phyloP scores from a whole-genome alignment of 1,140 invertebrate genomes.

The Sesamia nonagrioides region DNA sequence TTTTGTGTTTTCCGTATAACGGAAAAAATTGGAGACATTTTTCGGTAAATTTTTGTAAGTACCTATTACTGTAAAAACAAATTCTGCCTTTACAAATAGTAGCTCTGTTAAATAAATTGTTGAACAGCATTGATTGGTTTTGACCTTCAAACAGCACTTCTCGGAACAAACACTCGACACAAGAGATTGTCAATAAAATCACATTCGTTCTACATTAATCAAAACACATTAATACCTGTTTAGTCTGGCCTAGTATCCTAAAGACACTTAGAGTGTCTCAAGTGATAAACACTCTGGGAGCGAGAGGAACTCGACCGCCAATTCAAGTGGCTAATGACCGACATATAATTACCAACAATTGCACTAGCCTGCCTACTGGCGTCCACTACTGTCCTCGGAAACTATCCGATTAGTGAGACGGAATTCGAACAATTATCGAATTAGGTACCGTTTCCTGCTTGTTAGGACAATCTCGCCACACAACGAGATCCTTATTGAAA shows the following conservation, averaged over 20 bases:
- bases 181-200: conserved; percentile 16
- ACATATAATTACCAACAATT: conserved; percentile 64
- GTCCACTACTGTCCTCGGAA: conserved; percentile 46
- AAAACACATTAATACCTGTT: conserved; percentile 33
- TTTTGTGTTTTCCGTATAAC: conserved; percentile 8
- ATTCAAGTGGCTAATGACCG: conserved; percentile 65
- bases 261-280: conserved; percentile 22
- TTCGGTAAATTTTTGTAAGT: not conserved
- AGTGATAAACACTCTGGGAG: conserved; percentile 41
- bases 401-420: conserved; percentile 52
- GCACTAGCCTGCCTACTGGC: conserved; percentile 49
- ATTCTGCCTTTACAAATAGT: not conserved
- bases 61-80: conserved; percentile 10
- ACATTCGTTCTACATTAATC: conserved; percentile 2
- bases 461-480: conserved; percentile 15
- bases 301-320: conserved; percentile 50
- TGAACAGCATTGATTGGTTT: not conserved
- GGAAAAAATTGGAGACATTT: not conserved
- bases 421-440: conserved; percentile 76
- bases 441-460: conserved; percentile 71
- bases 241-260: conserved; percentile 27
- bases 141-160: not conserved
- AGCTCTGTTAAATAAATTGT: not conserved
- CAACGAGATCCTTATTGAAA: conserved; percentile 15
- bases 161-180: not conserved